Percentiles rank a stretch among this genome's conserved stretches.
Conservation (phyloP, 2,888 invertebrate genomes). For the Eristalis tenax region DNA sequence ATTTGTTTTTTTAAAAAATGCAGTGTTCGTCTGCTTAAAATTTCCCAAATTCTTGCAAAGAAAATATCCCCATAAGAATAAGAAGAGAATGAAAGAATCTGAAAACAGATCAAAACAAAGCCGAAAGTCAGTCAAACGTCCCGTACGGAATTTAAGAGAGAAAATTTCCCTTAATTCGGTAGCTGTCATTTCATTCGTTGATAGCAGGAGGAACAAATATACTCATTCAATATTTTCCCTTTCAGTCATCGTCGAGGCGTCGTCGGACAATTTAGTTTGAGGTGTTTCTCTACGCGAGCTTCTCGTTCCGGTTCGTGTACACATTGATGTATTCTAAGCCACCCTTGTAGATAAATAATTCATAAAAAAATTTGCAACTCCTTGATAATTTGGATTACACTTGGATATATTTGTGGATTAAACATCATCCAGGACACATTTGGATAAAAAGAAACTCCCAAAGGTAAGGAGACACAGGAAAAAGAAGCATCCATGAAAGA, state of each 20-base stretch:
- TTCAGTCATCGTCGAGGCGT: conserved; percentile 71
- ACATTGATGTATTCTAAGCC: conserved; percentile 50
- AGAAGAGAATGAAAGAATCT: not conserved
- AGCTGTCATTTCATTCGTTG: conserved; percentile 22
- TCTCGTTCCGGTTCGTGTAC: conserved; percentile 67
- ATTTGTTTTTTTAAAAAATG: not conserved
- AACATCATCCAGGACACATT: conserved; percentile 17
- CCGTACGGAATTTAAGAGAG: conserved; percentile 32
- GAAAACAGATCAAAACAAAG: conserved; percentile 38
- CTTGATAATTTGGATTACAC: conserved; percentile 51
- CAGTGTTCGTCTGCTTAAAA: not conserved
- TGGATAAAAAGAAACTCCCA: conserved; percentile 36
- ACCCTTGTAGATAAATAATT: conserved; percentile 55
- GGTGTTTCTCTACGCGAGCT: conserved; percentile 49
- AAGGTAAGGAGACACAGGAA: conserved; percentile 50
- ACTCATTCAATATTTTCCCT: conserved; percentile 48
- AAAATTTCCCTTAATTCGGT: conserved; percentile 4
- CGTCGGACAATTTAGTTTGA: conserved; percentile 60
- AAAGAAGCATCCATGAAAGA: not conserved
- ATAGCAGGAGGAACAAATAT: conserved; percentile 48
- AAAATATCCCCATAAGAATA: not conserved
- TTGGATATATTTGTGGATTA: conserved; percentile 56
- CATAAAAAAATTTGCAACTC: conserved; percentile 14
- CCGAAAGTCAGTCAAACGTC: not conserved
- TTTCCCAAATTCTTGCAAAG: not conserved